phyloP scores from a whole-genome alignment of 2,888 invertebrate species.

The Perdita meconis region DNA sequence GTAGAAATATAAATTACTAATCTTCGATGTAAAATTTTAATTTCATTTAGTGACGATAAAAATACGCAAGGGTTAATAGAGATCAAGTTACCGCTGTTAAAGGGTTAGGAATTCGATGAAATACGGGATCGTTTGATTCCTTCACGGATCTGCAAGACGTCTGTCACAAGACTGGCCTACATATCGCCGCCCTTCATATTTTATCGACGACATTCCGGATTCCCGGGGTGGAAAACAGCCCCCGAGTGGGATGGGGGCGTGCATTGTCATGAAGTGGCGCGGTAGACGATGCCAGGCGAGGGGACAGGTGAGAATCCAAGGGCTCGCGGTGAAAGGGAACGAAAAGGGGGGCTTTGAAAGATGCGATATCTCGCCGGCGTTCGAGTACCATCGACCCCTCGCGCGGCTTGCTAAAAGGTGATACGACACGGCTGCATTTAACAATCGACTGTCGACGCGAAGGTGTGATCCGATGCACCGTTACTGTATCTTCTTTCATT shows the following conservation, averaged over 20 bases:
- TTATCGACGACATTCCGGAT: constrained; percentile 70
- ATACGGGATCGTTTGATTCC: constrained; percentile 5
- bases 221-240: constrained; percentile 63
- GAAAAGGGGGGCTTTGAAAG: constrained; percentile 68
- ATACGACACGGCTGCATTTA: constrained; percentile 76
- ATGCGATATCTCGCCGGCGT: constrained; percentile 73
- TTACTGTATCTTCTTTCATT: constrained; percentile 8
- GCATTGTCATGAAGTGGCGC: constrained; percentile 78
- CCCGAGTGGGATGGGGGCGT: constrained; percentile 66
- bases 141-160: constrained; percentile 26
- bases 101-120: constrained; percentile 9
- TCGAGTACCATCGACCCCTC: constrained; percentile 79
- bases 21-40: no score
- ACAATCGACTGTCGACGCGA: constrained; percentile 44
- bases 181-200: constrained; percentile 65
- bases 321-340: constrained; percentile 49
- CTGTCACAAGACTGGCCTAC: constrained; percentile 53
- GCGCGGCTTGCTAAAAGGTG: constrained; percentile 74
- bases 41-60: no score
- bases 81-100: background rate
- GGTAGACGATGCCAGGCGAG: constrained; percentile 60
- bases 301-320: constrained; percentile 48
- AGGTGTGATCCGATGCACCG: background rate
- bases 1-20: no score
- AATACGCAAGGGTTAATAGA: no score